Evolutionary conservation across 2,797 vertebrate genomes (phyloP), one percentile per base, ranked within the genome.

Genomic region (Notolabrus celidotus): DNA sequence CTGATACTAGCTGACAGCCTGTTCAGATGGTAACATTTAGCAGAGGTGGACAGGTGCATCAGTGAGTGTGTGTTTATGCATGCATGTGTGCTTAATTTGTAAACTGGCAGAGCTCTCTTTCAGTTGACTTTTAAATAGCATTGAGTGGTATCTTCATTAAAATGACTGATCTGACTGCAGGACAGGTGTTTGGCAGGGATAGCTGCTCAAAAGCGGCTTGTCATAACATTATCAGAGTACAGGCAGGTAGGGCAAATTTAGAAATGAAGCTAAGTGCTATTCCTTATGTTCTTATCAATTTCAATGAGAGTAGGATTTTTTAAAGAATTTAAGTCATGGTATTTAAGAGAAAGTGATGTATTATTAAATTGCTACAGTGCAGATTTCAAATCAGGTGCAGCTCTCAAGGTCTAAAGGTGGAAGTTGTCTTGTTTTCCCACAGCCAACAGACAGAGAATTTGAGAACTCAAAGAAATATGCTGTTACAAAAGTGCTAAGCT

Each of bases 21-120:
- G 25, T 76, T 84, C 72, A 81, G 43, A 82, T 71, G 71, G 80
- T 64, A 84, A 79, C 74, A 76, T 79, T 89, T 82, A 78, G 68
- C 77, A 74, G 62, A 67, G 64, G 56, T 27, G 27, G 69, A 77
- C 73, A 84, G 73, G 75, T 80, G 66, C 38, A 43, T 59, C 23
- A 0, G 54, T 52, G 31, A 45, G 51, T 34, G 16, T 19, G 54
- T 53, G 54, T 51, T 63, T 39, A 36, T 31, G 12, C 12, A 15
- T 20, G 12, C 39, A 59, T 15, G 34, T 45, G 54, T 59, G 47
- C 71, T 67, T 77, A 51, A 61, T 51, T 73, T 55, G 17, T 71
- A 67, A 87, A 74, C 71, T 78, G 83, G 34, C 57, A 43, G 19
- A 10, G 7, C 67, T 68, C 67, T 51, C 50, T 67, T 67, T 64